Conservation (phyloP, 2,888 invertebrate genomes). For the Mystacides longicornis region DNA sequence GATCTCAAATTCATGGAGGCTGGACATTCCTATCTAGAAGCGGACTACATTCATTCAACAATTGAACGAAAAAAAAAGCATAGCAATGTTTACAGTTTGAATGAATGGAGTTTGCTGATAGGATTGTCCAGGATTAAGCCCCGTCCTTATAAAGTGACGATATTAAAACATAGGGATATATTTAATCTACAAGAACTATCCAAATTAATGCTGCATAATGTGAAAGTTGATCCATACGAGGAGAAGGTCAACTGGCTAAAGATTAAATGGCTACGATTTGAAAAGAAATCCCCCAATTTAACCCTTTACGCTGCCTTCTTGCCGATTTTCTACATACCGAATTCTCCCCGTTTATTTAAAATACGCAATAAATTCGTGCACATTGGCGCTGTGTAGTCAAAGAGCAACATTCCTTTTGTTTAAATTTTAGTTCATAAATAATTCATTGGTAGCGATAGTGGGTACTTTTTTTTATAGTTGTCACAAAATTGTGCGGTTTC, state of each 20-base stretch:
- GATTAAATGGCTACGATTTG: background rate
- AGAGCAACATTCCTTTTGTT: too few relatives aligned
- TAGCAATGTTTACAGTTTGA: background rate
- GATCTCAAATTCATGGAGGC: background rate
- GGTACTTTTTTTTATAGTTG: too few relatives aligned
- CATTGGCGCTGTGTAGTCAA: too few relatives aligned
- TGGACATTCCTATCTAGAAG: background rate
- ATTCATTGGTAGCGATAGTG: too few relatives aligned
- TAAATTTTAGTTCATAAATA: too few relatives aligned
- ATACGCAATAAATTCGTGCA: too few relatives aligned
- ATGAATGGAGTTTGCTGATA: background rate
- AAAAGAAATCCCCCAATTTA: background rate
- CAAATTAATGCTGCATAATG: background rate
- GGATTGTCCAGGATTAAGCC: background rate
- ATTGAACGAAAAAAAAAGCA: background rate
- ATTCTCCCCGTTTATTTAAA: too few relatives aligned
- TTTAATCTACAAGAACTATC: background rate
- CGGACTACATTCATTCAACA: background rate
- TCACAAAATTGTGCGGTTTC: too few relatives aligned
- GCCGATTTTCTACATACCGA: too few relatives aligned
- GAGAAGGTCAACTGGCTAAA: background rate
- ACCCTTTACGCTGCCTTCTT: too few relatives aligned
- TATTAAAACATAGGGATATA: background rate
- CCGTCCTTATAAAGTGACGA: background rate
- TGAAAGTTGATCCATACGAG: background rate